Evolutionary conservation across 2,888 invertebrate genomes (phyloP).

Genomic region (Amphimallon solstitiale): DNA sequence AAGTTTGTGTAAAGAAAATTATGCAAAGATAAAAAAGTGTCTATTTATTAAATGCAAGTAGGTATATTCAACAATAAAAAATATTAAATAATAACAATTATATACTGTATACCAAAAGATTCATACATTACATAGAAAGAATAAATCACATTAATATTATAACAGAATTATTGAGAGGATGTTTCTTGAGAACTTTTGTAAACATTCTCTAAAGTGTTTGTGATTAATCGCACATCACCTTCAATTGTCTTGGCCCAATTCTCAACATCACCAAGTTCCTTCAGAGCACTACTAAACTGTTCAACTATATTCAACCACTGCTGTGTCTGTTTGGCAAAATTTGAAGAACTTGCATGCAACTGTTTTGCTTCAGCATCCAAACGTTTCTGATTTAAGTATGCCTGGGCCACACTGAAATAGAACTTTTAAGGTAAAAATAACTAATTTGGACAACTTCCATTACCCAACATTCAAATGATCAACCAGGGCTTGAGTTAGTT

Average conservation of each 20-base stretch:
- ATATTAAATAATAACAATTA: too few relatives aligned
- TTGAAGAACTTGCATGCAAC: conserved; percentile 91
- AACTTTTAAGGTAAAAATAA: neutral
- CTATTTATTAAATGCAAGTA: too few relatives aligned
- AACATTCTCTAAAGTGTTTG: conserved; percentile 91
- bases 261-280: conserved; percentile 98
- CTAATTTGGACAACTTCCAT: conserved; percentile 50
- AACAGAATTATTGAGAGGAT: conserved; percentile 11
- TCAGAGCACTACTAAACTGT: conserved; percentile 85
- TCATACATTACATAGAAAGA: too few relatives aligned
- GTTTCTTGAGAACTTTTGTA: conserved; percentile 77
- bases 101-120: too few relatives aligned
- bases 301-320: conserved; percentile 96
- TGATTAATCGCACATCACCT: conserved; percentile 92
- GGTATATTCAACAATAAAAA: too few relatives aligned
- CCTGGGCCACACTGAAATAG: conserved; percentile 88
- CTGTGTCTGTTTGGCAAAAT: conserved; percentile 95
- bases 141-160: too few relatives aligned
- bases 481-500: conserved; percentile 91
- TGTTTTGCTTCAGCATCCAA: conserved; percentile 97
- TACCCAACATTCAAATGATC: conserved; percentile 98
- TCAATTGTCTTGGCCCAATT: conserved; percentile 99
- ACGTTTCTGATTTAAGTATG: conserved; percentile 97
- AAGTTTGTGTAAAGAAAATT: too few relatives aligned
- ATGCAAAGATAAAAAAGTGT: too few relatives aligned